Percentiles rank a stretch among this genome's conserved stretches.
phyloP scores from a whole-genome alignment of 2,888 invertebrate species.

The Frankliniella fusca region DNA sequence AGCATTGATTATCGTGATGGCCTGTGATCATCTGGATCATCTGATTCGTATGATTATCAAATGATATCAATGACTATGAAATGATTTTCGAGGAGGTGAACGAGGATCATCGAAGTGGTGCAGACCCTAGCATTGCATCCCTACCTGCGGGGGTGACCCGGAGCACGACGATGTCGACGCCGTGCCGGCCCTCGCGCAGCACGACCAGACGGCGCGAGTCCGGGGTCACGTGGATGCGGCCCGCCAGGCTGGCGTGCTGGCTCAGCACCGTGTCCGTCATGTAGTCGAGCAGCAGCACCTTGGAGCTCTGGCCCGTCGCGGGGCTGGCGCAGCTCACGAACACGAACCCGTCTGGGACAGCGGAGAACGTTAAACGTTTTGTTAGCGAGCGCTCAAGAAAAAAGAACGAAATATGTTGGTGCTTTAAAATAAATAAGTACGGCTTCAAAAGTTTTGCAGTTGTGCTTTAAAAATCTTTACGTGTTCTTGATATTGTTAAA shows the following conservation, averaged over 20 bases:
- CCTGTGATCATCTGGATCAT: too few relatives aligned
- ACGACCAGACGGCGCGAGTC: slow-evolving; percentile 59
- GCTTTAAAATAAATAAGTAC: not conserved
- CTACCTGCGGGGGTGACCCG: slow-evolving; percentile 62
- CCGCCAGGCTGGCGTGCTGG: slow-evolving; percentile 59
- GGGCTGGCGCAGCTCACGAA: slow-evolving; percentile 67
- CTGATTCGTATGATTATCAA: too few relatives aligned
- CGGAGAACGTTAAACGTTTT: not conserved
- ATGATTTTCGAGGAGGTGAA: too few relatives aligned
- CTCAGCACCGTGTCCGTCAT: slow-evolving; percentile 66
- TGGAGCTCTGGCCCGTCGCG: slow-evolving; percentile 58
- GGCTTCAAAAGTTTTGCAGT: slow-evolving; percentile 5
- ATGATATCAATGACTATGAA: too few relatives aligned
- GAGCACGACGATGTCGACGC: slow-evolving; percentile 60
- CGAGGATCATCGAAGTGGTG: too few relatives aligned
- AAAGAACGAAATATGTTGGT: not conserved
- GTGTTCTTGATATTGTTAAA: too few relatives aligned
- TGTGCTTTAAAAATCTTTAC: not conserved
- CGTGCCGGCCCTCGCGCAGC: slow-evolving; percentile 57
- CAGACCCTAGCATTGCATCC: too few relatives aligned
- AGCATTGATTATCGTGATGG: too few relatives aligned
- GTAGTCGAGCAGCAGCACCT: slow-evolving; percentile 66
- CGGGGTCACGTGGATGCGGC: slow-evolving; percentile 64
- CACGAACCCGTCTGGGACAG: slow-evolving; percentile 61
- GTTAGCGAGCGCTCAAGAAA: too few relatives aligned